A percentile compares a stretch with the other conserved stretches of the same genome.
phyloP scores from a whole-genome alignment of 2,888 invertebrate species.

The Caenorhabditis sulstoni region DNA sequence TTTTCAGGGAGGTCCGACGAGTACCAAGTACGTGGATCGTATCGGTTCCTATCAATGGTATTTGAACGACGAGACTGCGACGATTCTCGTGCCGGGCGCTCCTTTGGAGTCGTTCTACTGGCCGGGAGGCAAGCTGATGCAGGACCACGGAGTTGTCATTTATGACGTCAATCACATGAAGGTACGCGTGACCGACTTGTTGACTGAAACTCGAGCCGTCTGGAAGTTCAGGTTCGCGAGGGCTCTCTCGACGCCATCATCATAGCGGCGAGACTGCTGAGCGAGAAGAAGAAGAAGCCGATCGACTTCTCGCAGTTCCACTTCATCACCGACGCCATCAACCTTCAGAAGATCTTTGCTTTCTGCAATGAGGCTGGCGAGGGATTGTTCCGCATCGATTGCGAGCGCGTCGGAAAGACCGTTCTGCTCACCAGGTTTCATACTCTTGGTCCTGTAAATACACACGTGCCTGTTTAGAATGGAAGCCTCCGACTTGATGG shows the following conservation, averaged over 20 bases:
- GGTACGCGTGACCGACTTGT: constrained; percentile 41
- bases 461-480: constrained; percentile 62
- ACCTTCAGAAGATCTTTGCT: constrained; percentile 80
- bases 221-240: constrained; percentile 60
- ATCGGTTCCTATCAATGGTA: constrained; percentile 80
- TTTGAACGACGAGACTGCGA: constrained; percentile 77
- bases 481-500: constrained; percentile 80
- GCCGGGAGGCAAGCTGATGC: constrained; percentile 78
- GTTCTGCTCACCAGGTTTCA: constrained; percentile 75
- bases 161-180: constrained; percentile 80
- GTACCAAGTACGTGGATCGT: constrained; percentile 78
- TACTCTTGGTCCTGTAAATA: neutral
- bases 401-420: constrained; percentile 80
- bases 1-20: constrained; percentile 75
- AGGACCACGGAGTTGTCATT: constrained; percentile 79
- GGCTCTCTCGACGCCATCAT: constrained; percentile 79
- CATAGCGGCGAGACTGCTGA: constrained; percentile 74
- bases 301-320: constrained; percentile 80
- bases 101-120: constrained; percentile 78
- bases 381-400: constrained; percentile 80
- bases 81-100: constrained; percentile 78
- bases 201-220: constrained; percentile 38
- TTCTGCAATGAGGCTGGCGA: constrained; percentile 80
- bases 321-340: constrained; percentile 80
- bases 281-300: constrained; percentile 77